These are phyloP conservation scores for Mobula birostris DNA, from an alignment of 2,113 vertebrate species.

Conservation along the genomic window DNA sequence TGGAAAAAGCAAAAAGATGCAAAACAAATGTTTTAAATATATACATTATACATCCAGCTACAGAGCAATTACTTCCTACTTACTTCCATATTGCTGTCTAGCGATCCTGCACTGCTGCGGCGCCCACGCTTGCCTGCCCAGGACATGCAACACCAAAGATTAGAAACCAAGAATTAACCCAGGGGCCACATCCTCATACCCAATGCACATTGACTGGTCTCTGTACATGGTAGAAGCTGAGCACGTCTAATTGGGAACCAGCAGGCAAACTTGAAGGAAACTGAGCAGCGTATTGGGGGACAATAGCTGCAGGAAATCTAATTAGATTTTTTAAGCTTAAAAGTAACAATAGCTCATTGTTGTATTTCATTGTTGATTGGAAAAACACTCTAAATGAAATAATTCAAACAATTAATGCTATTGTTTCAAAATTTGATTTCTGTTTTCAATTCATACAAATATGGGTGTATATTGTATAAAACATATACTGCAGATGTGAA, in stretches of 20 bases:
- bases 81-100: constrained; percentile 99
- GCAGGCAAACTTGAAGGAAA: constrained; percentile 17
- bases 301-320: background rate
- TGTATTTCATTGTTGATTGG: constrained; percentile 11
- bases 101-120: constrained; percentile 99
- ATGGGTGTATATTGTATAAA: constrained; percentile 23
- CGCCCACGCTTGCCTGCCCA: constrained; percentile 98
- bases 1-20: constrained; percentile 61
- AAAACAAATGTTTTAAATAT: constrained; percentile 60
- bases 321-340: background rate
- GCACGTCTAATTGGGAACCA: constrained; percentile 1
- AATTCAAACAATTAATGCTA: constrained; percentile 19
- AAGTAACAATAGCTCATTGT: constrained; percentile 23
- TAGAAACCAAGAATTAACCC: constrained; percentile 73
- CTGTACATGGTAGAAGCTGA: constrained; percentile 44
- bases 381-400: constrained; percentile 23
- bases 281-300: background rate
- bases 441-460: constrained; percentile 31
- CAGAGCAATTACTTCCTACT: constrained; percentile 74
- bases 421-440: background rate
- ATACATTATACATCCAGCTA: constrained; percentile 77
- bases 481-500: constrained; percentile 20
- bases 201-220: constrained; percentile 53
- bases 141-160: constrained; percentile 95
- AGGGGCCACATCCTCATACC: constrained; percentile 51